Evolutionary conservation across 2,888 invertebrate genomes (phyloP), one percentile per base, ranked within the genome.

Genomic region (Drosophila tripunctata): DNA sequence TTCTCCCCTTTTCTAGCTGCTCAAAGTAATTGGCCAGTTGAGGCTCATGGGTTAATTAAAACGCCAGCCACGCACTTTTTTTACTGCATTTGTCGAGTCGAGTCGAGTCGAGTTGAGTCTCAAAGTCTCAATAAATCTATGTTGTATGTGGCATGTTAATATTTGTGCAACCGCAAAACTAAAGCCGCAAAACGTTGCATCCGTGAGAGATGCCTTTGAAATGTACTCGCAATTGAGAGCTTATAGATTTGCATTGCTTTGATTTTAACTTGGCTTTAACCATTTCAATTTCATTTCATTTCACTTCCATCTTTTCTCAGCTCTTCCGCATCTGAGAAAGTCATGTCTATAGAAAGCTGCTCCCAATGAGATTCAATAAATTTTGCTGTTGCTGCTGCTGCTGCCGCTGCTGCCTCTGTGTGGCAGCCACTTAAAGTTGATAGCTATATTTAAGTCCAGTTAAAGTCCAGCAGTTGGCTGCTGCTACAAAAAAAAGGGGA

Each of bases 191-290:
- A 17, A 19, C 61, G 60, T 57, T 67, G 68, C 75, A 83, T 87
- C 88, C 83, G 83, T 77, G 75, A 87, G 75, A 87, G 87, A 83
- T 87, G 82, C 83, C 86, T 85, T 85, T 85, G 80, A 85, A 87
- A 87, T 85, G 83, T 76, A 7, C 27, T 27, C 27, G 27, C 27
- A 27, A 54, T 63, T 55, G n/a, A 19, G 10, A 50, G 43, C 47
- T 44, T 31, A 24, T 4, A 40, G 56, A 40, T 48, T 17, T 27
- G 48, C 60, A 64, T 70, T 67, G 57, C 45, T 48, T 73, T 71
- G 48, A 52, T 57, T 67, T 51, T 51, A 21, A 35, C 52, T 22
- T 69, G 50, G 17, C 38, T 30, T 38, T 40, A 56, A 60, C 54
- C 75, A 63, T 77, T 77, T 78, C 77, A 77, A 78, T 77, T 78